Evolutionary conservation across 1,140 invertebrate species (phyloP), one percentile per base, ranked within the genome.

Genomic region (Lycorma delicatula): DNA sequence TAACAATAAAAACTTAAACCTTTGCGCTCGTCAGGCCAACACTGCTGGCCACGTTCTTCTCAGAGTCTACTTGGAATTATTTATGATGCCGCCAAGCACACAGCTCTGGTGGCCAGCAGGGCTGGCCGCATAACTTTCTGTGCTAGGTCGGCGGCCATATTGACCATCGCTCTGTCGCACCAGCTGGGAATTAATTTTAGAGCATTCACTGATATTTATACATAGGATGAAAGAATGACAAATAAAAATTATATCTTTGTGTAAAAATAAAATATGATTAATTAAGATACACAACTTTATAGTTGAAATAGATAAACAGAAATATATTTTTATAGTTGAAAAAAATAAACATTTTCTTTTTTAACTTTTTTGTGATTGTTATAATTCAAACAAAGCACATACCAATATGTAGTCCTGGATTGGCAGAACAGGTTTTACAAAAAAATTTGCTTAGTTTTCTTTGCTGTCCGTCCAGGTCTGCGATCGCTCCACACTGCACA

Each of bases 351-450:
- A n/a, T n/a, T n/a, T n/a, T 46, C 13, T 5, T 7, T 7, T 50
- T 52, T 29, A 16, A 29, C 4, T 18, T 52, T 52, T 31, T 52
- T 52, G 3, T 29, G 9, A 4, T 9, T 38, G 22, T 54, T 28
- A 22, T 54, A 54, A n/a, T n/a, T 7, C 2, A 7, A 36, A 23
- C 5, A 56, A 47, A 56, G 28, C 54, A 56, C 4, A 20, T 13
- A 16, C 41, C 54, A 46, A 27, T 16, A 46, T 56, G 54, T 48
- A 56, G 6, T 29, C 36, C 54, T 51, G 41, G 54, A 13, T 56
- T 12, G 22, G 26, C 36, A 47, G 16, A 26, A 31, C 54, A 56
- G 16, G 52, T 54, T 18, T 54, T 13, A 22, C 52, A 54, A 23
- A 12, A 54, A 23, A 31, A 54, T 12, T 31, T 28, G 9, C 20